Percentiles rank a stretch among this genome's conserved stretches.
phyloP scores from a whole-genome alignment of 2,113 vertebrate genomes.

The Laticauda colubrina region DNA sequence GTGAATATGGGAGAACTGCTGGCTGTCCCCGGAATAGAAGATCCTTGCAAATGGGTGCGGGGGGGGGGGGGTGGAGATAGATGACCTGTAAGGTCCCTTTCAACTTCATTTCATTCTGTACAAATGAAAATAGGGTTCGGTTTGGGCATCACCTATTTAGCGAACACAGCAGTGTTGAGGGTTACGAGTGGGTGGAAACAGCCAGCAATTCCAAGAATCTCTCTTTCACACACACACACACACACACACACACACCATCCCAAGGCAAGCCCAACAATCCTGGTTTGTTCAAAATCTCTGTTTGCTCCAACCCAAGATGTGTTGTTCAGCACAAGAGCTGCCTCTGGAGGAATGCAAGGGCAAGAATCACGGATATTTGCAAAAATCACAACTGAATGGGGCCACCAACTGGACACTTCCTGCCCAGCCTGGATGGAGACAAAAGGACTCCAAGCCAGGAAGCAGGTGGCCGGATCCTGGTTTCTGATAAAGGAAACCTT shows the following conservation, averaged over 20 bases:
- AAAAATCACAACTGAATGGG: background rate
- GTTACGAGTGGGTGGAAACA: background rate
- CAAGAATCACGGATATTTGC: background rate
- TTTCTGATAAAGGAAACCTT: slow-evolving; percentile 27
- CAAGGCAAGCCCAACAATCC: background rate
- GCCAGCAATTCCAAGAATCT: background rate
- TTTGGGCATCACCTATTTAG: background rate
- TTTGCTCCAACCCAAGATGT: background rate
- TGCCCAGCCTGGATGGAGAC: slow-evolving; percentile 26
- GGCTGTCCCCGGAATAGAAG: background rate
- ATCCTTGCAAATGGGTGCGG: background rate
- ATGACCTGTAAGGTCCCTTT: background rate
- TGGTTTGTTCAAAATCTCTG: background rate
- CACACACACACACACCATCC: background rate
- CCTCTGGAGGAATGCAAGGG: background rate
- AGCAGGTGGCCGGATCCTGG: slow-evolving; percentile 53
- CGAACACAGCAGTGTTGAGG: background rate
- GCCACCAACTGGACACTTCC: slow-evolving; percentile 33
- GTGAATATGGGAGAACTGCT: background rate
- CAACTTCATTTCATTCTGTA: background rate
- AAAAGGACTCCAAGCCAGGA: slow-evolving; percentile 57
- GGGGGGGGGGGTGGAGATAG: background rate
- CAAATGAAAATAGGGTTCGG: background rate
- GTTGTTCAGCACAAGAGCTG: rapidly evolving
- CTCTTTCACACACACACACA: no score